Base-by-base conservation (phyloP, 2,888 invertebrate species). In the Diplolepis rosae region DNA sequence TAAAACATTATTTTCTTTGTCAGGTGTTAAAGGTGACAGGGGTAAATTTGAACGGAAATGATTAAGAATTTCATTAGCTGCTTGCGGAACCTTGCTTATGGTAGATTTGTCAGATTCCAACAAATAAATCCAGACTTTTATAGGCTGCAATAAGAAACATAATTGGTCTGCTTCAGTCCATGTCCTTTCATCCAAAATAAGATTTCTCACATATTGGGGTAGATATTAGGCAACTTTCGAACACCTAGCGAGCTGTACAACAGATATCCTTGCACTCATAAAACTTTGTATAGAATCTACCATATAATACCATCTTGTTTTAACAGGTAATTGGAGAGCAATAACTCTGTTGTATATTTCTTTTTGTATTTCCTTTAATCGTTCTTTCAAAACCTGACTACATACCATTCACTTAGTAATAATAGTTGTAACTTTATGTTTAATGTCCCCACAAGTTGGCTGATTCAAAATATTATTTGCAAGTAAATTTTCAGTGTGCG, bases 361-460 rank as follows among this genome's bases (percentile, higher is more conserved):
- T 15, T 2, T 45, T 45, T 45, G 42, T n/a, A 15, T 45, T 45
- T 45, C 42, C 42, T 45, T 45, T 5, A 45, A n/a, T 3, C 42
- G 42, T 45, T 45, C 42, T 13, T 45, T 45, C 15, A 45, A 45
- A 45, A 45, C 42, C 42, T 45, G 42, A 45, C 42, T 45, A 15
- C 86, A 78, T 42, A 4, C 42, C 42, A 15, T 45, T 45, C n/a
- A 45, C 18, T 45, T 15, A 45, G 3, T 45, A 15, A 45, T 45
- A 18, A 45, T 45, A 45, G 42, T 15, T 45, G 42, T 45, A 18
- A 45, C 42, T 45, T 45, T 45, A 5, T 18, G 4, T 15, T 15
- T 3, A 15, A 45, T n/a, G 6, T 15, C 15, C 6, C 15, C 6
- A 15, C 42, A 45, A 15, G 42, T 15, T 1, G 42, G 42, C 15